Evolutionary conservation across 2,888 invertebrate genomes (phyloP), one percentile per base, ranked within the genome.

Genomic region (Papilio elwesi): DNA sequence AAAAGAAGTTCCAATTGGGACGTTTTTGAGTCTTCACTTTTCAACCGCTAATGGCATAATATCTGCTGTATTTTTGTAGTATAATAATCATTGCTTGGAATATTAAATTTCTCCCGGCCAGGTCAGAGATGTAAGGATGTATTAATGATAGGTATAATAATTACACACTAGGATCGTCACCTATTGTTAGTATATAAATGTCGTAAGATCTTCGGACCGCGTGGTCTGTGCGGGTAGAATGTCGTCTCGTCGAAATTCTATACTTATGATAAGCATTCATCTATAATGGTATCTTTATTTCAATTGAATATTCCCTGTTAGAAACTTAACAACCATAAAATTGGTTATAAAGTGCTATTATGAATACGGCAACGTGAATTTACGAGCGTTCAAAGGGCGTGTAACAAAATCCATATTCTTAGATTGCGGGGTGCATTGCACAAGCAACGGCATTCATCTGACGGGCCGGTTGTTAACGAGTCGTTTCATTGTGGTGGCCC

Each of bases 321-420:
- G 48, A 52, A 52, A 43, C 51, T 62, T 66, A 62, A 38, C 51
- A 64, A 68, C 62, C 53, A 71, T 75, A 71, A 74, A 73, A 68
- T 68, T 53, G 51, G 8, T 71, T 26, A 70, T 70, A 73, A 75
- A 70, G 52, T 57, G 73, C 74, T 74, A 78, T 80, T 81, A 79
- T 75, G 77, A 74, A 75, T 76, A 78, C 75, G 78, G 81, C 83
- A 82, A 84, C 83, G 79, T 76, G 78, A 81, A 86, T 86, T 87
- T 85, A 87, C 81, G 82, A 82, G 78, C 81, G 80, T 82, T 83
- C 80, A 78, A 76, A 76, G 78, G 78, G 75, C 76, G 76, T 83
- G 83, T 85, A 86, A 87, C 84, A 85, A 83, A 85, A 86, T 85
- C 82, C 80, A 82, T 80, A 80, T 82, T 84, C 84, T 82, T 80